A percentile compares a stretch with the other conserved stretches of the same genome.
Evolutionary conservation across 2,113 vertebrate genomes (phyloP).

Genomic region (Callionymus lyra): DNA sequence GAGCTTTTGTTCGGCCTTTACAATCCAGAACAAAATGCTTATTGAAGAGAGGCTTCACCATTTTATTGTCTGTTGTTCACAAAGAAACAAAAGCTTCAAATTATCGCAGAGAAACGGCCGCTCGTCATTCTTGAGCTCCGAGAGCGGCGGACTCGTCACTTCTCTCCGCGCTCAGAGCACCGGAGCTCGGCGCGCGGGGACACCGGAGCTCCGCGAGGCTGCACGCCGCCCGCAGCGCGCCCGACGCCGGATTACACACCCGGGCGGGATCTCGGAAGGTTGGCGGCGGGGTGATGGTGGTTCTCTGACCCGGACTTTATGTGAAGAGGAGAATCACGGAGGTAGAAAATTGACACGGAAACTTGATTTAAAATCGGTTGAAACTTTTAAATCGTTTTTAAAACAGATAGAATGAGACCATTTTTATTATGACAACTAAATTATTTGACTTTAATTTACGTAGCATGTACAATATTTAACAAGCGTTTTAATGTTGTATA

Average conservation of each 20-base stretch:
- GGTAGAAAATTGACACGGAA: too few species aligned
- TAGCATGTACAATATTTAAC: too few species aligned
- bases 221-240: slow-evolving; percentile 31
- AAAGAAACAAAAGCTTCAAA: slow-evolving; percentile 99
- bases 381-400: too few species aligned
- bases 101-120: slow-evolving; percentile 99
- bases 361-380: too few species aligned
- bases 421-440: too few species aligned
- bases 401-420: too few species aligned
- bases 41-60: slow-evolving; percentile 99
- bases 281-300: slow-evolving; percentile 13
- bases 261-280: slow-evolving; percentile 13
- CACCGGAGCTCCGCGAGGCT: slow-evolving; percentile 58
- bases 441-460: too few species aligned
- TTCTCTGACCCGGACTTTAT: slow-evolving; percentile 5
- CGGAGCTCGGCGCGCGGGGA: slow-evolving; percentile 63
- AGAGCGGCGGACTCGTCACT: too few species aligned
- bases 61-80: slow-evolving; percentile 97
- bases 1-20: slow-evolving; percentile 99
- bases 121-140: slow-evolving; percentile 71
- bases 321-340: not conserved
- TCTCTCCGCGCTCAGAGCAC: slow-evolving; percentile 64
- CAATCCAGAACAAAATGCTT: slow-evolving; percentile 99
- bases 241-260: not conserved
- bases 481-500: too few species aligned